phyloP scores from a whole-genome alignment of 2,888 invertebrate species.

The Anaspis maculata region DNA sequence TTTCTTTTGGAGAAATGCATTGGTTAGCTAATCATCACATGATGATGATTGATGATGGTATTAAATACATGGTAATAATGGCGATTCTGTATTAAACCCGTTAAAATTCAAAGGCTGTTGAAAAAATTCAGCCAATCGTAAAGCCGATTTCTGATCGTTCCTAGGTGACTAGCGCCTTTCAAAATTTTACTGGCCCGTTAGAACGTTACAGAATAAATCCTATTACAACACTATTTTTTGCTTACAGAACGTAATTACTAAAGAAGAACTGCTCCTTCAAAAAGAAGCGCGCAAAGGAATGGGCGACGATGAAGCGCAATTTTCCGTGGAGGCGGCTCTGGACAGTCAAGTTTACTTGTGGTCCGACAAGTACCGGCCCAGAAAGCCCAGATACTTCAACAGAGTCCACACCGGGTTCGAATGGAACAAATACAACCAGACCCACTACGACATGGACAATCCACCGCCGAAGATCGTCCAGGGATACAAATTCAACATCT shows the following conservation, averaged over 20 bases:
- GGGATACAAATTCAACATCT: slow-evolving; percentile 99
- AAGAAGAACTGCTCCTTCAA: slow-evolving; percentile 59
- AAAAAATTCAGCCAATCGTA: too few relatives aligned
- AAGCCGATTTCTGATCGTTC: too few relatives aligned
- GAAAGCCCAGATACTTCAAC: slow-evolving; percentile 98
- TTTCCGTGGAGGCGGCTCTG: slow-evolving; percentile 81
- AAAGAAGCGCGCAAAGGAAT: slow-evolving; percentile 77
- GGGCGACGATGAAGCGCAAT: slow-evolving; percentile 80
- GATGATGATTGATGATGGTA: too few relatives aligned
- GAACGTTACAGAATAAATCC: too few relatives aligned
- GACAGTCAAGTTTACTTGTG: slow-evolving; percentile 85
- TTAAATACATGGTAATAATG: too few relatives aligned
- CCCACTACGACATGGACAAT: slow-evolving; percentile 99
- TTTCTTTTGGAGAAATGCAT: too few relatives aligned
- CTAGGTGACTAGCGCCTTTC: too few relatives aligned
- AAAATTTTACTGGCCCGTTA: too few relatives aligned
- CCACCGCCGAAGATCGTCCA: slow-evolving; percentile 99
- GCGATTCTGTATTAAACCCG: too few relatives aligned
- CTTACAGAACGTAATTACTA: slow-evolving; percentile 37
- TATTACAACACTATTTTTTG: too few relatives aligned
- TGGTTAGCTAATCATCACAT: too few relatives aligned
- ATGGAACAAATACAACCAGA: slow-evolving; percentile 99
- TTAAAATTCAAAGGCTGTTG: too few relatives aligned
- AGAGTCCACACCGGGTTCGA: slow-evolving; percentile 95
- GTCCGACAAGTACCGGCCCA: slow-evolving; percentile 96